phyloP scores from a whole-genome alignment of 30 jellyfish, hydroid and myxozoan species.

The Rhopilema esculentum region DNA sequence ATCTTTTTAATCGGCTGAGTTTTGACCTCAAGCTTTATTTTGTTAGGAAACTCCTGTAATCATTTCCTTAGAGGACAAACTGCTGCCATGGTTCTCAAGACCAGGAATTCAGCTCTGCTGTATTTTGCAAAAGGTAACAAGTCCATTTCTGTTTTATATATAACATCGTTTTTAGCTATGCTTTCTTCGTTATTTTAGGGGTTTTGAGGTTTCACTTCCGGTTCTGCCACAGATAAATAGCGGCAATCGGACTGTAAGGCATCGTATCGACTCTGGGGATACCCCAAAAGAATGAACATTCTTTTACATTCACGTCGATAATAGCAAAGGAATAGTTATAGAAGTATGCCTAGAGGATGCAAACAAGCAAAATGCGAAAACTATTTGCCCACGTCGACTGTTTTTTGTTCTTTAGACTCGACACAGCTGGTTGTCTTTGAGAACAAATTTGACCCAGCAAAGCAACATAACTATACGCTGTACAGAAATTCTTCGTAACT shows the following conservation, averaged over 20 bases:
- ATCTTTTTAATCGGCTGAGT: no score
- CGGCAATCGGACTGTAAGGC: not conserved
- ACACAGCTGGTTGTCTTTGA: not conserved
- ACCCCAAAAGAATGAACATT: not conserved
- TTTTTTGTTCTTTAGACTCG: not conserved
- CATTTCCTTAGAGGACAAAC: not conserved
- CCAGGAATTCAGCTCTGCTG: not conserved
- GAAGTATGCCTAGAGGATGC: not conserved
- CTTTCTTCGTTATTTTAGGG: not conserved
- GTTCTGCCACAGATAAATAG: not conserved
- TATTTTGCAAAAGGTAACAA: not conserved
- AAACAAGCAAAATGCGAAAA: not conserved
- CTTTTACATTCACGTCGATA: not conserved
- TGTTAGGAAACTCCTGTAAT: not conserved
- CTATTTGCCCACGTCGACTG: not conserved
- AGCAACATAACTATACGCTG: not conserved
- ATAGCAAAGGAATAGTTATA: not conserved
- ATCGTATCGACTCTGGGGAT: not conserved
- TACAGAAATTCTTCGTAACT: not conserved
- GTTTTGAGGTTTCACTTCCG: not conserved
- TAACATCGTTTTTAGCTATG: not conserved
- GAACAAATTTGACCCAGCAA: not conserved
- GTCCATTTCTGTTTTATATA: not conserved
- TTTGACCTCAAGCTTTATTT: not conserved
- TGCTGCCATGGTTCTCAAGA: not conserved